Percentiles rank a stretch among this genome's conserved stretches.
Evolutionary conservation across 1,140 invertebrate genomes (phyloP).

Genomic region (Xylocopa sonorina): DNA sequence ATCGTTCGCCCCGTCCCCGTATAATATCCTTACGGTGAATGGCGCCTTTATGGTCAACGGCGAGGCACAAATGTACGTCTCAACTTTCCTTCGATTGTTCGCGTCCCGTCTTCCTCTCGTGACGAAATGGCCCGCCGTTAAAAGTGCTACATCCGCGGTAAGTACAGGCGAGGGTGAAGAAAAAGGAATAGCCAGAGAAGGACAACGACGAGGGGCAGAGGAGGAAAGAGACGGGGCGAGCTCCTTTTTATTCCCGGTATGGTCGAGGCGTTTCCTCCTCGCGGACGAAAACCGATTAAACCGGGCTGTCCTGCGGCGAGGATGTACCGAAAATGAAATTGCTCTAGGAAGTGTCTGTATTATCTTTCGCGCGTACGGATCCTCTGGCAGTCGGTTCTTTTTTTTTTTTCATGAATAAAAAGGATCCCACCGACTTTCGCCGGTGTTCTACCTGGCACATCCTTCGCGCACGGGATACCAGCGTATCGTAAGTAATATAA

Average conservation of each 20-base stretch:
- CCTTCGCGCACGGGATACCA: background rate
- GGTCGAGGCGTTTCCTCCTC: slow-evolving; percentile 52
- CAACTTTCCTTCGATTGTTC: slow-evolving; percentile 64
- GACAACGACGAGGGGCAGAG: slow-evolving; percentile 1
- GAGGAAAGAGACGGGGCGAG: background rate
- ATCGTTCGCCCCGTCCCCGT: slow-evolving; percentile 45
- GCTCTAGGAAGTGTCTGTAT: slow-evolving; percentile 65
- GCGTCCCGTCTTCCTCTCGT: slow-evolving; percentile 39
- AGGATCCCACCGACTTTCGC: slow-evolving; percentile 27
- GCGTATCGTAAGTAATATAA: slow-evolving; percentile 31
- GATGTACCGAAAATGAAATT: slow-evolving; percentile 69
- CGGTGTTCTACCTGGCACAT: slow-evolving; percentile 10
- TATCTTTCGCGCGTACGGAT: slow-evolving; percentile 47
- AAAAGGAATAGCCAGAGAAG: slow-evolving; percentile 14
- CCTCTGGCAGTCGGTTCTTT: slow-evolving; percentile 5
- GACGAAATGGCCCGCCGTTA: slow-evolving; percentile 64
- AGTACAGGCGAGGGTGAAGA: slow-evolving; percentile 47
- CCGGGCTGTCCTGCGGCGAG: slow-evolving; percentile 52
- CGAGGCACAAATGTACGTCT: slow-evolving; percentile 57
- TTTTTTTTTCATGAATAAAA: slow-evolving; percentile 49
- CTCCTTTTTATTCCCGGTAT: slow-evolving; percentile 52
- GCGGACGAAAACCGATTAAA: slow-evolving; percentile 67
- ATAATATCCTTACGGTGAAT: slow-evolving; percentile 55
- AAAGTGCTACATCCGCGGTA: slow-evolving; percentile 66
- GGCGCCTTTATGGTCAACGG: slow-evolving; percentile 57